Evolutionary conservation across 2,888 invertebrate species (phyloP), one percentile per base, ranked within the genome.

Genomic region (Ophraella communa): DNA sequence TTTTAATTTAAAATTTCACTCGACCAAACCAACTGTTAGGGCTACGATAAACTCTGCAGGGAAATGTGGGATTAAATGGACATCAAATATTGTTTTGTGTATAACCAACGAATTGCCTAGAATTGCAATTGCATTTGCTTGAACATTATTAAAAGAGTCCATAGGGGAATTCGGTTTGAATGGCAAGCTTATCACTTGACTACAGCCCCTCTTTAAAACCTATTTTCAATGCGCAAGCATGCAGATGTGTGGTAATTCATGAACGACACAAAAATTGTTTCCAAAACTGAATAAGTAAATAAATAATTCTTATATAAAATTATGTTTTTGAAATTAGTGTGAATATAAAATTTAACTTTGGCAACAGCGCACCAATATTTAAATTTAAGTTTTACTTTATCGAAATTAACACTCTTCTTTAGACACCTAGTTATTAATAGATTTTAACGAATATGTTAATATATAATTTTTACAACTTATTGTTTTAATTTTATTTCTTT

Each of bases 171-270:
- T 49, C 39, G n/a, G 27, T 54, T 51, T 51, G 54, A 59, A 62
- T 58, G 39, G 54, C 54, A 20, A 35, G 27, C 30, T 57, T 49
- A 62, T 59, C 72, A 72, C 74, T 74, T 73, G 74, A 73, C 73
- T 71, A 62, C 45, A 63, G 65, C 67, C 70, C 71, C 70, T 59
- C 42, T n/a, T 67, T 71, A 67, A 70, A 65, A 47, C 64, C 64
- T 66, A 64, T 70, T 70, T 66, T 63, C 65, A 69, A 70, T 68
- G 65, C 70, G 65, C 63, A 71, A 72, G 69, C 70, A 73, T 70
- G 65, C 72, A 71, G 67, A 67, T 68, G 62, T 58, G 23, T 49
- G 42, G 56, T 47, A 21, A 33, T 2, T 7, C 57, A 57, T 33
- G 14, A 49, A 20, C 20, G 45, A 14, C 27, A 20, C 4, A 7